Percentiles rank a stretch among this genome's conserved stretches.
phyloP scores from a whole-genome alignment of 1,140 invertebrate species.

The Philaenus spumarius region DNA sequence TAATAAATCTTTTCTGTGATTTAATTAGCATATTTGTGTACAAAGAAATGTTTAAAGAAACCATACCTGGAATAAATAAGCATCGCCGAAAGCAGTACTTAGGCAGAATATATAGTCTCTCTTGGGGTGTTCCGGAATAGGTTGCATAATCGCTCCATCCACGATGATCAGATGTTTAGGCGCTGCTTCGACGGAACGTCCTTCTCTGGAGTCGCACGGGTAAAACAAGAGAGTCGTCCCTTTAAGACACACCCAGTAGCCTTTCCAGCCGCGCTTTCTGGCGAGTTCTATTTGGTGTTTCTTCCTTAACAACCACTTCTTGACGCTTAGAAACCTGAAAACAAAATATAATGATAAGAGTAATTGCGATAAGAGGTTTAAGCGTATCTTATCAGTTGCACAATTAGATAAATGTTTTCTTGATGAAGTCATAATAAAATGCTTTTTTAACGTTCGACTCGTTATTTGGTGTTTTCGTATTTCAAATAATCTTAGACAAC shows the following conservation, averaged over 20 bases:
- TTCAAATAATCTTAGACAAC: too few relatives aligned
- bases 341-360: conserved; percentile 2
- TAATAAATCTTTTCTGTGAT: too few relatives aligned
- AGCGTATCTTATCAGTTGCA: too few relatives aligned
- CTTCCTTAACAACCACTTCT: conserved; percentile 96
- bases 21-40: too few relatives aligned
- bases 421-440: too few relatives aligned
- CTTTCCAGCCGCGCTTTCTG: conserved; percentile 93
- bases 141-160: conserved; percentile 96
- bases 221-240: conserved; percentile 96
- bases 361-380: too few relatives aligned
- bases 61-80: conserved; percentile 90
- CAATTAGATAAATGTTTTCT: too few relatives aligned
- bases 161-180: conserved; percentile 95
- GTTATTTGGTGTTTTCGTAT: too few relatives aligned
- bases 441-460: too few relatives aligned
- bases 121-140: conserved; percentile 97
- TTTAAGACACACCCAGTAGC: conserved; percentile 97
- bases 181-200: conserved; percentile 80
- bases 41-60: too few relatives aligned
- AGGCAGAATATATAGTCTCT: conserved; percentile 96
- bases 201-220: conserved; percentile 89
- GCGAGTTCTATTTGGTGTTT: conserved; percentile 95
- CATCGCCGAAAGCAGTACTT: conserved; percentile 96
- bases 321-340: conserved; percentile 89